A percentile compares a stretch with the other conserved stretches of the same genome.
Evolutionary conservation across 1,140 invertebrate genomes (phyloP).

Genomic region (Atta texana): DNA sequence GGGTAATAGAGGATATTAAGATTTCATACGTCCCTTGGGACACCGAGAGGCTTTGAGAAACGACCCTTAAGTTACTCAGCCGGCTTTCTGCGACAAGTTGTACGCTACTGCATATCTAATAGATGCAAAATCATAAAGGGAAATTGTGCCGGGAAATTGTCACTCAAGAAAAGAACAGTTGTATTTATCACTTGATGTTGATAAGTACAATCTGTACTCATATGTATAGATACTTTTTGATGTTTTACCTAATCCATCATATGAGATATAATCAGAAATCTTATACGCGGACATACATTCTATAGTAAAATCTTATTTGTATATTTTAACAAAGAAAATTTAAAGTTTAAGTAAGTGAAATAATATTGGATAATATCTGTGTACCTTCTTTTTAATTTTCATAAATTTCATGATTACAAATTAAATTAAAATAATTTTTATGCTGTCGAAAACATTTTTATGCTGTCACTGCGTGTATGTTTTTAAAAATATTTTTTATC

Average conservation of each 20-base stretch:
- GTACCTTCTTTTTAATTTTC: not conserved
- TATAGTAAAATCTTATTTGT: not conserved
- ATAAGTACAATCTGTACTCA: not conserved
- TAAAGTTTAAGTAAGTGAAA: not conserved
- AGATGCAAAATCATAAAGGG: conserved; percentile 17
- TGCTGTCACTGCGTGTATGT: not conserved
- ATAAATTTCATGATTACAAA: not conserved
- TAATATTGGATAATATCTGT: no score
- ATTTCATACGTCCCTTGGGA: conserved; percentile 72
- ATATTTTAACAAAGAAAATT: not conserved
- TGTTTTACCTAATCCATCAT: no score
- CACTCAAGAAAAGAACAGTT: conserved; percentile 4
- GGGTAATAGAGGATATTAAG: conserved; percentile 77
- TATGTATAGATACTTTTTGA: not conserved
- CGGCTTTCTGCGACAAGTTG: conserved; percentile 46
- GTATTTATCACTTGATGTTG: not conserved
- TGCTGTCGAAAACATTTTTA: not conserved
- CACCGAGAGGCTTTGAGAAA: conserved; percentile 61
- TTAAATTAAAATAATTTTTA: not conserved
- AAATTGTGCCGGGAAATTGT: conserved; percentile 8
- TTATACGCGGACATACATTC: not conserved
- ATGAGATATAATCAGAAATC: not conserved
- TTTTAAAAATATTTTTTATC: not conserved
- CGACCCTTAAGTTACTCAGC: conserved; percentile 66
- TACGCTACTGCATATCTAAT: conserved; percentile 10